Conservation (phyloP, 2,888 invertebrate genomes). For the Ormyrus thymus region DNA sequence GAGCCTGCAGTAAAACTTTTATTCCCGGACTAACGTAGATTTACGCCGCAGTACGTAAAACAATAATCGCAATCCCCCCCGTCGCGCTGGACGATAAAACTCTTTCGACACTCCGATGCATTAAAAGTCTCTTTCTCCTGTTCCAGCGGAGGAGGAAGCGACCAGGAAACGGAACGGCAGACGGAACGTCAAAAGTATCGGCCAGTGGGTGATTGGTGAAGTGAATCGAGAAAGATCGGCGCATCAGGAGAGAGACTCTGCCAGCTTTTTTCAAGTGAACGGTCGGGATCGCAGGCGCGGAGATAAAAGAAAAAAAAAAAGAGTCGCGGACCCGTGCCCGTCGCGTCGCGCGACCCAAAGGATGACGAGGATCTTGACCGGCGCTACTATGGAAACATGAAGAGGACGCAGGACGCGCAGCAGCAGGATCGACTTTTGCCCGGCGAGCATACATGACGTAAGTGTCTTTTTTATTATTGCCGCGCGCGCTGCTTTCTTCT, state of each 20-base stretch:
- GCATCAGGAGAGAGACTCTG: not conserved
- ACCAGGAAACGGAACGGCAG: conserved; percentile 8
- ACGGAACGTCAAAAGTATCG: not conserved
- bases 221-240: conserved; percentile 32
- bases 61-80: no score
- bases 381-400: conserved; percentile 73
- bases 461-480: conserved; percentile 60
- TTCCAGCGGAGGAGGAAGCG: conserved; percentile 12
- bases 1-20: no score
- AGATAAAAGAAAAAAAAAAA: not conserved
- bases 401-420: conserved; percentile 65
- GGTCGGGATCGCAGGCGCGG: not conserved
- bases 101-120: no score
- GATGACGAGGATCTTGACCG: conserved; percentile 65
- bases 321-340: not conserved
- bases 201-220: conserved; percentile 53
- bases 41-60: no score
- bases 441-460: conserved; percentile 73
- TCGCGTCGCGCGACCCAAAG: conserved; percentile 42
- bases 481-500: no score
- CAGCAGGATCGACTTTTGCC: conserved; percentile 65
- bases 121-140: conserved; percentile 14
- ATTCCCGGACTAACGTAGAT: no score
- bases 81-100: no score
- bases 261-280: conserved; percentile 7